These are phyloP conservation scores for Xiphophorus hellerii DNA, from an alignment of 2,113 vertebrate genomes.

Conservation along the genomic window DNA sequence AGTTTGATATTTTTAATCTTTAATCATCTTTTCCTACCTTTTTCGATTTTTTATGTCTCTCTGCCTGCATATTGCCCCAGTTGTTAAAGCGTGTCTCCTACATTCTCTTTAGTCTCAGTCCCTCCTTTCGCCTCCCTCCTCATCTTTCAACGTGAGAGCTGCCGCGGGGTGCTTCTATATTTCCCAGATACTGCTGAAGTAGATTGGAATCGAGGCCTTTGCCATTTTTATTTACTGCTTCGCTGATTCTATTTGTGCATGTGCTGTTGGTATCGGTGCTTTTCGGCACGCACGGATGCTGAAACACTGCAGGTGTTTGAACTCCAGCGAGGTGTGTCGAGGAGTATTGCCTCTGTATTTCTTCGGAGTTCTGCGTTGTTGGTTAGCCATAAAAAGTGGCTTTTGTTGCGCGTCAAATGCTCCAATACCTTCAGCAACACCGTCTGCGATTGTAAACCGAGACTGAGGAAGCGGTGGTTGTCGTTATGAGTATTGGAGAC, in stretches of 20 bases:
- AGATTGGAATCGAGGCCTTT: slow-evolving; percentile 78
- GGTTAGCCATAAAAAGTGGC: slow-evolving; percentile 36
- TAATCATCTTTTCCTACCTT: slow-evolving; percentile 4
- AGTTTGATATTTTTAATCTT: slow-evolving; percentile 16
- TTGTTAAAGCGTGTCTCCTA: slow-evolving; percentile 26
- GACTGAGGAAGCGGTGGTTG: slow-evolving; percentile 21
- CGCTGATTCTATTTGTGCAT: slow-evolving; percentile 51
- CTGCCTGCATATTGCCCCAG: slow-evolving; percentile 25
- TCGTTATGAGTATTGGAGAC: slow-evolving; percentile 15
- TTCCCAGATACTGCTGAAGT: slow-evolving; percentile 58
- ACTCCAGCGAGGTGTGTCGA: slow-evolving; percentile 61
- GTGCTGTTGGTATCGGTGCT: not conserved
- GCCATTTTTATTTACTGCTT: slow-evolving; percentile 79
- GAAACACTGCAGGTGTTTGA: slow-evolving; percentile 67
- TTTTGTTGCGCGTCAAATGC: slow-evolving; percentile 35
- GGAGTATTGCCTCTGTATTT: slow-evolving; percentile 55
- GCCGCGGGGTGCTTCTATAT: slow-evolving; percentile 68
- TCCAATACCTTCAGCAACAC: slow-evolving; percentile 6
- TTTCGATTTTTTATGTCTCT: slow-evolving; percentile 14
- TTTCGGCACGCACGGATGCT: slow-evolving; percentile 19
- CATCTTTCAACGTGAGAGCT: slow-evolving; percentile 36
- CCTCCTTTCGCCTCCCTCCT: slow-evolving; percentile 20
- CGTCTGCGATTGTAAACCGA: slow-evolving; percentile 21
- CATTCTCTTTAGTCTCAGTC: slow-evolving; percentile 47
- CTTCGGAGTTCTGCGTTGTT: slow-evolving; percentile 32